phyloP scores from a whole-genome alignment of 2,888 invertebrate species.

The Amphimallon solstitiale region DNA sequence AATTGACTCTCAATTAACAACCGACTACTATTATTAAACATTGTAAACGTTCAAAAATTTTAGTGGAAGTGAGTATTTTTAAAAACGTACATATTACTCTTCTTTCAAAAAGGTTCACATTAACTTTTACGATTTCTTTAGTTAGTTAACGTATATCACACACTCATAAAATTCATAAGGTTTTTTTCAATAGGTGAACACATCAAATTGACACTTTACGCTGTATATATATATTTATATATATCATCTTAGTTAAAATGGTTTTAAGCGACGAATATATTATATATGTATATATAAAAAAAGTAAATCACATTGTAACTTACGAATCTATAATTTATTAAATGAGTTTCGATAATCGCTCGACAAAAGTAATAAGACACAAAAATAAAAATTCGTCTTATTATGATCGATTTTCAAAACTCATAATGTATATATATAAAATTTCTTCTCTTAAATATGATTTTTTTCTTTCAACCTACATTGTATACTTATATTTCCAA shows the following conservation, averaged over 20 bases:
- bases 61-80: not conserved
- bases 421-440: constrained; percentile 30
- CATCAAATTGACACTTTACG: constrained; percentile 60
- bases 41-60: not conserved
- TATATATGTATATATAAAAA: constrained; percentile 25
- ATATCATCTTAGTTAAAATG: constrained; percentile 22
- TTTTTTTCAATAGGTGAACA: constrained; percentile 55
- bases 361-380: constrained; percentile 61
- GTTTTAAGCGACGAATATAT: constrained; percentile 27
- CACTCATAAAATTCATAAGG: constrained; percentile 45
- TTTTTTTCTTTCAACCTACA: constrained; percentile 13
- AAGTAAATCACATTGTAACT: constrained; percentile 36
- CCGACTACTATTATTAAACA: no score
- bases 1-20: no score
- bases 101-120: constrained; percentile 5
- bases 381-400: constrained; percentile 54
- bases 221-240: constrained; percentile 4
- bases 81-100: not conserved
- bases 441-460: constrained; percentile 3
- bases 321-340: constrained; percentile 7
- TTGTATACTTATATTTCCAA: constrained; percentile 21
- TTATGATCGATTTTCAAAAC: constrained; percentile 53
- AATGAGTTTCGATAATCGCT: constrained; percentile 58
- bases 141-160: constrained; percentile 32
- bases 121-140: not conserved